Percentiles rank a stretch among this genome's conserved stretches.
Evolutionary conservation across 2,113 vertebrate species (phyloP).

Genomic region (Bubo bubo): DNA sequence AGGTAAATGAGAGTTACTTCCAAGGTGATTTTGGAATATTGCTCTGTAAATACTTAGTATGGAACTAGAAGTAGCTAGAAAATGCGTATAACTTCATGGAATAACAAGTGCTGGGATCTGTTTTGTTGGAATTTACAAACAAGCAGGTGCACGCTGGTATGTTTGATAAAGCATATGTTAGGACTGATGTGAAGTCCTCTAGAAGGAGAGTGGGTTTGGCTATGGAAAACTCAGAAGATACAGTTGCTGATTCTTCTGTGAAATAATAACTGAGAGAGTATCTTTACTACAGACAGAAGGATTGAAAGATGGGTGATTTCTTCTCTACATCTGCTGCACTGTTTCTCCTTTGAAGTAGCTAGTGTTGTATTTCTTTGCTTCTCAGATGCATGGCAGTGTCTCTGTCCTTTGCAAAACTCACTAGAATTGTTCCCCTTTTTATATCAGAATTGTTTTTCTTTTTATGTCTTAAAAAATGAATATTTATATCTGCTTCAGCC

Average conservation of each 20-base stretch:
- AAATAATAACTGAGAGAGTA: neutral
- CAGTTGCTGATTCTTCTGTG: neutral
- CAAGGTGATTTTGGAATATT: neutral
- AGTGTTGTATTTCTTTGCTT: neutral
- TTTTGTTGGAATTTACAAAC: neutral
- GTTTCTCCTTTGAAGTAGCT: neutral
- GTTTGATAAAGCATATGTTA: neutral
- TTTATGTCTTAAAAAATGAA: neutral
- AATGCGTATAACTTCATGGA: neutral
- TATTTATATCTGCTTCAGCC: neutral
- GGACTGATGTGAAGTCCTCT: neutral
- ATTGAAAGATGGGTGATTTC: neutral
- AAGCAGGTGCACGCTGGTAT: neutral
- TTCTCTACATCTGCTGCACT: neutral
- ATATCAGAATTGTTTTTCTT: neutral
- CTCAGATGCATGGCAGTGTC: neutral
- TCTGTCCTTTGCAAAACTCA: neutral
- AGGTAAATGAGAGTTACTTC: constrained; percentile 79
- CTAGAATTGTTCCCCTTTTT: neutral
- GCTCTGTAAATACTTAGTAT: neutral
- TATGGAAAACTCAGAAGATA: neutral
- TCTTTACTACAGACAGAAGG: neutral
- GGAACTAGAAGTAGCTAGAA: neutral
- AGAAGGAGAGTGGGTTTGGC: neutral
- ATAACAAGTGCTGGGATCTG: neutral